phyloP scores from a whole-genome alignment of 1,140 invertebrate genomes.

The Zaprionus ghesquierei region DNA sequence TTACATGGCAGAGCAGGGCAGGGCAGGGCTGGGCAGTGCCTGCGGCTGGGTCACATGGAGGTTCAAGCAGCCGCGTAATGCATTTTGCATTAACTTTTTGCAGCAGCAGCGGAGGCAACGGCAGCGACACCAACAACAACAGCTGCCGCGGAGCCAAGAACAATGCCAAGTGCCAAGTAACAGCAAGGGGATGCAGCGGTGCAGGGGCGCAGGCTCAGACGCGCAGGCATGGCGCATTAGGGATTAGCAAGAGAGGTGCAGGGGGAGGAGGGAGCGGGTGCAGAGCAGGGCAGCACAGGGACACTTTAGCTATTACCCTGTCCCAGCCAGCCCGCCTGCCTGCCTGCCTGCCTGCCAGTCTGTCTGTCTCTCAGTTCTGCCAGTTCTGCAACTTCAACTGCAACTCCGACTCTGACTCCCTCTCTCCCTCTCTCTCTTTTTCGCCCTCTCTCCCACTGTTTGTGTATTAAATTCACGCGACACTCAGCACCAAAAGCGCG shows the following conservation, averaged over 20 bases:
- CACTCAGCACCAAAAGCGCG: slow-evolving; percentile 28
- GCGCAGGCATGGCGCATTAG: slow-evolving; percentile 1
- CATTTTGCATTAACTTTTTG: slow-evolving; percentile 75
- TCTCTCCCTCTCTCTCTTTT: background rate
- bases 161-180: slow-evolving; percentile 41
- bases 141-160: slow-evolving; percentile 28
- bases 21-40: too few relatives aligned
- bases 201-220: slow-evolving; percentile 33
- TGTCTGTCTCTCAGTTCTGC: background rate
- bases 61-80: slow-evolving; percentile 74
- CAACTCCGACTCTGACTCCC: background rate
- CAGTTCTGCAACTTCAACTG: slow-evolving; percentile 32
- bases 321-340: slow-evolving; percentile 30
- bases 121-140: slow-evolving; percentile 10
- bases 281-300: slow-evolving; percentile 23
- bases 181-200: slow-evolving; percentile 45
- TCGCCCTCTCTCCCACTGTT: slow-evolving; percentile 25
- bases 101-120: slow-evolving; percentile 13
- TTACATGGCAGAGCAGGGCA: background rate
- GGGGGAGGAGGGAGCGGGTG: background rate
- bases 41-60: slow-evolving; percentile 38
- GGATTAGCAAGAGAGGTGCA: background rate
- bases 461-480: slow-evolving; percentile 53
- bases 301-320: slow-evolving; percentile 42
- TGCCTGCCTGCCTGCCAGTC: slow-evolving; percentile 44